Percentiles rank a stretch among this genome's conserved stretches.
Conservation (phyloP, 2,888 invertebrate genomes). For the Helicoverpa assulta region DNA sequence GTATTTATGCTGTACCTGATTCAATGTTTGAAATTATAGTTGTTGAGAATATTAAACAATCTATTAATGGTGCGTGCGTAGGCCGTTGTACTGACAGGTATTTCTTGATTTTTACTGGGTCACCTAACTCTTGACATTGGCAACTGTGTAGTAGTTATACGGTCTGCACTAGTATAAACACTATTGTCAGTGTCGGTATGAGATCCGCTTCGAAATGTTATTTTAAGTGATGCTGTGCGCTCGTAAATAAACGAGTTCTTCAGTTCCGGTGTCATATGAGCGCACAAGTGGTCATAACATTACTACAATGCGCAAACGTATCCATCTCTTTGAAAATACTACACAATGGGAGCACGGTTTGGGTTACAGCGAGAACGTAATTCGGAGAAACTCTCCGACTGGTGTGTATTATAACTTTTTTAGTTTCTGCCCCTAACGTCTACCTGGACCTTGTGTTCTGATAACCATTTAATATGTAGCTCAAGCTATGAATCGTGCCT, state of each 20-base stretch:
- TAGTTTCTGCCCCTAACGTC: neutral
- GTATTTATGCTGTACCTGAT: slow-evolving; percentile 26
- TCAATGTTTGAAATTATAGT: slow-evolving; percentile 20
- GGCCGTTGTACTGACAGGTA: slow-evolving; percentile 39
- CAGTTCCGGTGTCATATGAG: slow-evolving; percentile 43
- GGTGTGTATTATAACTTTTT: neutral
- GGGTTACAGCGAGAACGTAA: slow-evolving; percentile 4
- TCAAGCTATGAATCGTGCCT: no score
- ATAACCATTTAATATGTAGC: neutral
- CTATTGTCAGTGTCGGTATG: slow-evolving; percentile 1
- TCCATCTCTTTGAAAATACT: slow-evolving; percentile 16
- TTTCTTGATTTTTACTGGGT: slow-evolving; percentile 33
- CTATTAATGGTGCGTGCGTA: slow-evolving; percentile 35
- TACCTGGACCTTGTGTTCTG: neutral
- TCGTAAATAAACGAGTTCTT: slow-evolving; percentile 45
- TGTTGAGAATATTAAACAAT: slow-evolving; percentile 30
- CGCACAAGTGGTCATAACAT: slow-evolving; percentile 27
- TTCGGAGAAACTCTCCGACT: neutral
- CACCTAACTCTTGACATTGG: slow-evolving; percentile 31
- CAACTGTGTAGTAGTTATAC: neutral
- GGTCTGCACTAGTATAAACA: neutral
- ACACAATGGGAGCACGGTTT: slow-evolving; percentile 9
- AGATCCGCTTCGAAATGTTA: slow-evolving; percentile 8
- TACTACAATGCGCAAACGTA: slow-evolving; percentile 21
- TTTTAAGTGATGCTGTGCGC: slow-evolving; percentile 6